phyloP scores from a whole-genome alignment of 1,140 invertebrate species.

The Saxidomus purpurata region DNA sequence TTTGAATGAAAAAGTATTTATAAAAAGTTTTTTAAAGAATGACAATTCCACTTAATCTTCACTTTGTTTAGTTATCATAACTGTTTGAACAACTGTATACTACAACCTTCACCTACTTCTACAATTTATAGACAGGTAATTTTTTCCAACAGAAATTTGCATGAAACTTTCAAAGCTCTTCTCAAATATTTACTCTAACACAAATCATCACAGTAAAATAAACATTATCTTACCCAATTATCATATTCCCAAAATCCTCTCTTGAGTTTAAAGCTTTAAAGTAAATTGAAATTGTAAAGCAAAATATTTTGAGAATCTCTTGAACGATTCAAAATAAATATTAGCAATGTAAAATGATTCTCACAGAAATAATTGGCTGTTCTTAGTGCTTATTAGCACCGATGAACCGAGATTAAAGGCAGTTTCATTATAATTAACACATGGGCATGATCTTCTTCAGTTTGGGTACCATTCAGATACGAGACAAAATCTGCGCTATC shows the following conservation, averaged over 20 bases:
- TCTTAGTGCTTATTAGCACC: not conserved
- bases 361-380: not conserved
- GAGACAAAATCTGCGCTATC: not conserved
- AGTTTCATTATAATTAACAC: not conserved
- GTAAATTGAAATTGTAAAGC: not conserved
- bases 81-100: no score
- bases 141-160: no score
- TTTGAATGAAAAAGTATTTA: no score
- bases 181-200: not conserved
- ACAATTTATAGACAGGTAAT: no score
- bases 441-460: not conserved
- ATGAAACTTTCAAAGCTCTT: not conserved
- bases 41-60: no score
- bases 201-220: not conserved
- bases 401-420: not conserved
- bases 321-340: not conserved
- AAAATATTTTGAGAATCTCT: not conserved
- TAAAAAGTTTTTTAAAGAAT: no score
- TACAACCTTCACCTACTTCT: no score
- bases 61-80: no score
- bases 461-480: not conserved
- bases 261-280: not conserved
- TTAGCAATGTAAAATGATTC: not conserved
- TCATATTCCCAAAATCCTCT: not conserved
- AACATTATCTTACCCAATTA: slow-evolving; percentile 16